Evolutionary conservation across 2,888 invertebrate genomes (phyloP).

Genomic region (Cheilosia impressa): DNA sequence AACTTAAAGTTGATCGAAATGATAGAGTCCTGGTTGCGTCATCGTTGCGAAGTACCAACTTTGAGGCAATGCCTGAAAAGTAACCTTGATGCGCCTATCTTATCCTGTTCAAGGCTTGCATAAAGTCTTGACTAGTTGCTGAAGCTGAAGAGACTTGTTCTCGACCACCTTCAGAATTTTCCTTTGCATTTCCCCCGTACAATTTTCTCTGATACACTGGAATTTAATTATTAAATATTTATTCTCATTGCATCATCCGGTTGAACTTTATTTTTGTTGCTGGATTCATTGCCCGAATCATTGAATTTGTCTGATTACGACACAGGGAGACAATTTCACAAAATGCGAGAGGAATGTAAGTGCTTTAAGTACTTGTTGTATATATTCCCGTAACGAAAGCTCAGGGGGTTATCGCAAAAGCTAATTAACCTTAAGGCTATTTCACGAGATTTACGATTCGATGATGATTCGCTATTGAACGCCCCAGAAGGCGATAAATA

Average conservation of each 20-base stretch:
- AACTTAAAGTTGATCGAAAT: too few relatives aligned
- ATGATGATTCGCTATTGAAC: constrained; percentile 45
- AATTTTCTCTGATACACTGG: not conserved
- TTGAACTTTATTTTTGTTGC: constrained; percentile 27
- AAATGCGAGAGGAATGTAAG: not conserved
- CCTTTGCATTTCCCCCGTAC: too few relatives aligned
- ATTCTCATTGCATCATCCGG: constrained; percentile 27
- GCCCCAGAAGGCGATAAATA: constrained; percentile 1
- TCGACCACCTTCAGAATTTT: too few relatives aligned
- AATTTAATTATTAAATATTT: constrained; percentile 9
- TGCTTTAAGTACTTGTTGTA: constrained; percentile 1
- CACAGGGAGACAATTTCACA: not conserved
- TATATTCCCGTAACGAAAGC: constrained; percentile 50
- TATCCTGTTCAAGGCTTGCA: too few relatives aligned
- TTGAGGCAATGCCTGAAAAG: too few relatives aligned
- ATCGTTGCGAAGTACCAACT: too few relatives aligned
- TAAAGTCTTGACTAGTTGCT: too few relatives aligned
- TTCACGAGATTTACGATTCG: constrained; percentile 53
- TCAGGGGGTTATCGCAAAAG: constrained; percentile 63
- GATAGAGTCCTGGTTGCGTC: too few relatives aligned
- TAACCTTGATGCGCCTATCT: too few relatives aligned
- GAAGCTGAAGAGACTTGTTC: too few relatives aligned
- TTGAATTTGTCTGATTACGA: constrained; percentile 25
- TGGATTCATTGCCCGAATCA: constrained; percentile 18
- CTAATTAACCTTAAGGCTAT: constrained; percentile 61